These are phyloP conservation scores for Ornithorhynchus anatinus DNA, from an alignment of 2,113 vertebrate species.

Conservation along the genomic window DNA sequence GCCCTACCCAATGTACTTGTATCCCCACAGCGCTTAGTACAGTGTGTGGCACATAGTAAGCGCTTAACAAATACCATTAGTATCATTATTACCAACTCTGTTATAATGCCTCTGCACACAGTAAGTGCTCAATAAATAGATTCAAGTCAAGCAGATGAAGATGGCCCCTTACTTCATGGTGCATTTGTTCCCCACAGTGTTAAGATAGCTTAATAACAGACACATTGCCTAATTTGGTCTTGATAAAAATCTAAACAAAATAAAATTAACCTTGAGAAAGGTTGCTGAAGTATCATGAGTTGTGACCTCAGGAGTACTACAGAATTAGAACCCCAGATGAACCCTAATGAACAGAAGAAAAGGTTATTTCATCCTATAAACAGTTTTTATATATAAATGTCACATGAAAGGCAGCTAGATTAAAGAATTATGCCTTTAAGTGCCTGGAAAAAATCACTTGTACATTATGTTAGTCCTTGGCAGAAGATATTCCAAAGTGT, in stretches of 20 bases:
- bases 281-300: conserved; percentile 27
- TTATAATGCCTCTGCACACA: too few species aligned
- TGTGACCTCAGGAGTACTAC: conserved; percentile 4
- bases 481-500: conserved; percentile 43
- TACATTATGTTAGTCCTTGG: conserved; percentile 55
- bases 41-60: too few species aligned
- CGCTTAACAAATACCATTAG: too few species aligned
- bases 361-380: conserved; percentile 67
- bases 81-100: too few species aligned
- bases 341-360: conserved; percentile 50
- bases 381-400: conserved; percentile 66
- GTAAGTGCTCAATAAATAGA: too few species aligned
- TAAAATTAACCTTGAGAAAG: conserved; percentile 50
- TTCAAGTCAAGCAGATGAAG: too few species aligned
- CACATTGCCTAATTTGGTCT: conserved; percentile 66
- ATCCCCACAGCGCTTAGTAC: too few species aligned
- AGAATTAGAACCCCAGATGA: conserved; percentile 36
- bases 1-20: too few species aligned
- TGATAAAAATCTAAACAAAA: conserved; percentile 58
- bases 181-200: too few species aligned
- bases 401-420: conserved; percentile 66
- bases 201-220: conserved; percentile 59
- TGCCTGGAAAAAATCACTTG: conserved; percentile 70
- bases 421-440: conserved; percentile 49
- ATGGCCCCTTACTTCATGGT: too few species aligned